Evolutionary conservation across 2,888 invertebrate genomes (phyloP).

Genomic region (Gibbula magus): DNA sequence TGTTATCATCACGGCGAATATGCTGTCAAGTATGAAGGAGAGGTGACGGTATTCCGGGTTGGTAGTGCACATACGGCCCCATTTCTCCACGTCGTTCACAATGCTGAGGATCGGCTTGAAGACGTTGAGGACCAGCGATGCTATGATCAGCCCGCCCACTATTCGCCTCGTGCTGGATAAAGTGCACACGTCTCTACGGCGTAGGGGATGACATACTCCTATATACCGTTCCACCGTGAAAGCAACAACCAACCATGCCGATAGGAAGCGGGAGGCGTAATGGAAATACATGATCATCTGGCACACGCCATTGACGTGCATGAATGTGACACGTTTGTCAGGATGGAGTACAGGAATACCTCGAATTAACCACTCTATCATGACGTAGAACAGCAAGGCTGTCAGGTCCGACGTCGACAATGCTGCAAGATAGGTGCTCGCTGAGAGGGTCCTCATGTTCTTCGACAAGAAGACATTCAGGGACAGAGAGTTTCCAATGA

Average conservation of each 20-base stretch:
- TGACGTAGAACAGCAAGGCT: conserved; percentile 79
- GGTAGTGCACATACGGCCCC: conserved; percentile 53
- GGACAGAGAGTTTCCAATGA: conserved; percentile 85
- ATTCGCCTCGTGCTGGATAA: conserved; percentile 58
- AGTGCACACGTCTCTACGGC: conserved; percentile 63
- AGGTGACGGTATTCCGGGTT: conserved; percentile 47
- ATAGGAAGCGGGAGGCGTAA: conserved; percentile 68
- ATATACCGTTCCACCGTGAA: conserved; percentile 71
- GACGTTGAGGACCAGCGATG: conserved; percentile 52
- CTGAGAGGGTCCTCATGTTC: conserved; percentile 81
- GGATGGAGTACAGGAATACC: conserved; percentile 55
- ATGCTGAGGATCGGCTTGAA: conserved; percentile 65
- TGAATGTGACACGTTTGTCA: conserved; percentile 48
- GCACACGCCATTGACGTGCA: conserved; percentile 80
- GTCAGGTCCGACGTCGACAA: conserved; percentile 87
- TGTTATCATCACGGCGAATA: conserved; percentile 67
- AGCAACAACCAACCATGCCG: conserved; percentile 70
- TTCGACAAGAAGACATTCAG: conserved; percentile 86
- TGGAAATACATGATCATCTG: conserved; percentile 85
- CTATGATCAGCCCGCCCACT: conserved; percentile 51
- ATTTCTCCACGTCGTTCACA: conserved; percentile 28
- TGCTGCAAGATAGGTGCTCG: conserved; percentile 86
- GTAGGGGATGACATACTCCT: conserved; percentile 69
- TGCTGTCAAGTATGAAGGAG: conserved; percentile 63
- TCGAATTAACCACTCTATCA: conserved; percentile 69